Base-by-base conservation (phyloP, 2,797 vertebrate species). In the Rhadinocentrus ornatus region DNA sequence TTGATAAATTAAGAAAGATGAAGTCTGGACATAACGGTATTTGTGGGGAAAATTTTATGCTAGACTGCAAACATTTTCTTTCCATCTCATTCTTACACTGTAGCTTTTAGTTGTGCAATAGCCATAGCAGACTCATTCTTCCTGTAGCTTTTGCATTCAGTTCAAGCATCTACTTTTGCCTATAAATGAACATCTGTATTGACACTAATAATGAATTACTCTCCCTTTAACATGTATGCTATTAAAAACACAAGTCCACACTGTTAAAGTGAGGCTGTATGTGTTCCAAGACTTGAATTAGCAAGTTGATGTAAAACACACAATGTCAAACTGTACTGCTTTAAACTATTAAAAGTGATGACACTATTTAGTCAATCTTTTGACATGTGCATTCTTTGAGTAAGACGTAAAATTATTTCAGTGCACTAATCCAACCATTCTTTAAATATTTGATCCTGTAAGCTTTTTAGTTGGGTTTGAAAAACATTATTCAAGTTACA, bases 331-430 rank as follows among this genome's bases (percentile, higher is more conserved):
- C 46, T 68, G 32, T 57, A 44, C 55, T 82, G 61, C 60, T 62
- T 63, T 54, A 59, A 69, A 57, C 54, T 55, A 31, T 68, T 75
- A 39, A 80, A 86, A 67, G 11, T 61, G 18, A 39, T 66, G 46
- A 80, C 50, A 59, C 54, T 56, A 53, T 53, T 26, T 53, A 46
- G 46, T 57, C 15, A 66, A 50, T 39, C 15, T 3, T 60, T 61
- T 48, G 34, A 9, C 16, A 26, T 24, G 32, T 64, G 53, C 26
- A 8, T 35, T 69, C 2, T 44, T 24, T 34, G 1, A 35, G 15
- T 11, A 46, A 3, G 8, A n/a, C 9, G n/a, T 1, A 46, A n/a
- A 46, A n/a, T 7, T 41, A 16, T 34, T 31, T 53, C 6, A 6
- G n/a, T 20, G n/a, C 15, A 37, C 8, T 48, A 4, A 10, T 34